Percentiles rank a stretch among this genome's conserved stretches.
phyloP scores from a whole-genome alignment of 2,888 invertebrate genomes.

The Ichneumoninae sp. region DNA sequence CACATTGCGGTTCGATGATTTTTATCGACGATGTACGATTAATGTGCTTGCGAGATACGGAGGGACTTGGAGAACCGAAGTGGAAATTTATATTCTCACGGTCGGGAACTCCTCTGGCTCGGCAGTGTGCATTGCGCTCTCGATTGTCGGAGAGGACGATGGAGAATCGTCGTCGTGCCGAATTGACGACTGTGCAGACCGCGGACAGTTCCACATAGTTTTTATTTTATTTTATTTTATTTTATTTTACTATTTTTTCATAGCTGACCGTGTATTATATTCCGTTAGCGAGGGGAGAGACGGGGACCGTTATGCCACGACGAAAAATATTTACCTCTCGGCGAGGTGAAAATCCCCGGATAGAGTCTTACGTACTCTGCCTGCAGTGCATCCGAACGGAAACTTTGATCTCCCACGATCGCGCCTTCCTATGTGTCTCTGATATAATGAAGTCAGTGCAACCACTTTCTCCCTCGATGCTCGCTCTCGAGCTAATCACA shows the following conservation, averaged over 20 bases:
- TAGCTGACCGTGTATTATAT: slow-evolving; percentile 65
- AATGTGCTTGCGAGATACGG: slow-evolving; percentile 3
- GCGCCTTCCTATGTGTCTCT: slow-evolving; percentile 40
- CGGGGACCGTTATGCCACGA: slow-evolving; percentile 39
- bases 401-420: slow-evolving; percentile 75
- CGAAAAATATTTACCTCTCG: slow-evolving; percentile 48
- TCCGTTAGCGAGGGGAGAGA: slow-evolving; percentile 68
- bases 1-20: slow-evolving; percentile 9
- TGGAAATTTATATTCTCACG: slow-evolving; percentile 62
- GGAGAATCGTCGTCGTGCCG: slow-evolving; percentile 58
- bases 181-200: slow-evolving; percentile 22
- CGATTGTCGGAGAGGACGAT: slow-evolving; percentile 19
- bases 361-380: slow-evolving; percentile 23
- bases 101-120: neutral
- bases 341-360: slow-evolving; percentile 18
- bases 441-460: slow-evolving; percentile 41
- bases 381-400: slow-evolving; percentile 50
- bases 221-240: neutral
- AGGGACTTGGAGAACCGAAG: slow-evolving; percentile 60
- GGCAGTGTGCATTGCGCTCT: neutral
- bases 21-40: slow-evolving; percentile 32
- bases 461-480: slow-evolving; percentile 55
- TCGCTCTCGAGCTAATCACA: neutral
- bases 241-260: slow-evolving; percentile 13
- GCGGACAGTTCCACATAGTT: slow-evolving; percentile 27